Conservation (phyloP, 2,797 vertebrate species). For the Etheostoma nigrum region DNA sequence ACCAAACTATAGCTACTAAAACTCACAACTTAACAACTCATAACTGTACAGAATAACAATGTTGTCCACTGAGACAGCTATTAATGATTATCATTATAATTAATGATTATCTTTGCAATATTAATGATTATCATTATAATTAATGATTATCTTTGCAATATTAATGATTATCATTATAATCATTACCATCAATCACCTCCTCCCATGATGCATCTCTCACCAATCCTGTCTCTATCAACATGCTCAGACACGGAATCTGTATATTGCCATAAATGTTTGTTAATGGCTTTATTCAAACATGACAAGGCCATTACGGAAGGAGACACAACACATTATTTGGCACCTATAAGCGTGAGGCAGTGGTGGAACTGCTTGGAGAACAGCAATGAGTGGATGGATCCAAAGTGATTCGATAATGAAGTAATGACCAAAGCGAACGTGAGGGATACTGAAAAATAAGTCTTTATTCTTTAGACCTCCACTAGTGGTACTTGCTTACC, state of each 20-base stretch:
- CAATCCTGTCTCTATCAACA: neutral
- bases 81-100: conserved; percentile 16
- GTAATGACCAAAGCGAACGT: neutral
- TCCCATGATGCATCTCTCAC: conserved; percentile 2
- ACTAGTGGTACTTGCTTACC: too few species aligned
- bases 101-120: too few species aligned
- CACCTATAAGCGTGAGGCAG: neutral
- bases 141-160: too few species aligned
- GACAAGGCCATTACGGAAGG: neutral
- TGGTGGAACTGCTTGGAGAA: neutral
- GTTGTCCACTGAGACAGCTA: conserved; percentile 14
- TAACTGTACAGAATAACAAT: too few species aligned
- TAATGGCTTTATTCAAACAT: neutral
- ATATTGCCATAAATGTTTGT: neutral
- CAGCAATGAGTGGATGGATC: too few species aligned
- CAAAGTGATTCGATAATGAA: neutral
- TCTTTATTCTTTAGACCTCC: too few species aligned
- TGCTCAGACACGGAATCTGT: neutral
- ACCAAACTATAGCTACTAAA: neutral
- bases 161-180: too few species aligned
- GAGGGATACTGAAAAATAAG: too few species aligned
- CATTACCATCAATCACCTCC: conserved; percentile 13
- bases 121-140: conserved; percentile 16
- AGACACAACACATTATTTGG: neutral
- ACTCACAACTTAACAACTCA: neutral